phyloP scores from a whole-genome alignment of 2,113 vertebrate genomes.

The Halichoerus grypus region DNA sequence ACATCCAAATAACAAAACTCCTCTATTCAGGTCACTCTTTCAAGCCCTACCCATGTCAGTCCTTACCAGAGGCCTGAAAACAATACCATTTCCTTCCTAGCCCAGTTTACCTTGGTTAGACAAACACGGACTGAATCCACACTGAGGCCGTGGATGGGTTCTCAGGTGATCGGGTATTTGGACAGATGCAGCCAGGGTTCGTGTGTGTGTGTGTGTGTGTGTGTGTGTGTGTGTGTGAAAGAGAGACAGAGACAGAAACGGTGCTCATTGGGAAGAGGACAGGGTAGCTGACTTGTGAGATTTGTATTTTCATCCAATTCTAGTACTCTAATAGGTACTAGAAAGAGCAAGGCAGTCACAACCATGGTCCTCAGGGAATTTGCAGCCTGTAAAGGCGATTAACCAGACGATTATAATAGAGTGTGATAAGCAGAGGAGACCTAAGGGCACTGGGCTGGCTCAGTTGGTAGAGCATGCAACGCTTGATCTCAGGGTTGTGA shows the following conservation, averaged over 20 bases:
- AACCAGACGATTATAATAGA: neutral
- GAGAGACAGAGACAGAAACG: neutral
- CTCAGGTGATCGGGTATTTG: conserved; percentile 4
- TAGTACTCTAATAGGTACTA: neutral
- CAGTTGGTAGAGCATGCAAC: neutral
- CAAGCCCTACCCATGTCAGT: neutral
- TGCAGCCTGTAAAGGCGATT: neutral
- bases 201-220: neutral
- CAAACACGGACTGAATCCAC: neutral
- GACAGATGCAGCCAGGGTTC: neutral
- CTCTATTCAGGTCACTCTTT: neutral
- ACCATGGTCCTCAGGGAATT: neutral
- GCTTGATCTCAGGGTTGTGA: neutral
- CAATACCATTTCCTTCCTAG: neutral
- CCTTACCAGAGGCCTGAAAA: neutral
- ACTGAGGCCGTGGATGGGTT: neutral
- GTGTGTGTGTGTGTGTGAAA: neutral
- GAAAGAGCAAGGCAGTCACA: neutral
- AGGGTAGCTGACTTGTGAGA: neutral
- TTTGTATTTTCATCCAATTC: neutral
- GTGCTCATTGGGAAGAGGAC: neutral
- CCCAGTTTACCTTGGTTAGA: neutral
- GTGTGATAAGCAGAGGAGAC: neutral
- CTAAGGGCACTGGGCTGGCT: neutral
- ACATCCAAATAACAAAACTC: neutral